Base-by-base conservation (phyloP, 1,140 invertebrate genomes). In the Sitophilus oryzae region DNA sequence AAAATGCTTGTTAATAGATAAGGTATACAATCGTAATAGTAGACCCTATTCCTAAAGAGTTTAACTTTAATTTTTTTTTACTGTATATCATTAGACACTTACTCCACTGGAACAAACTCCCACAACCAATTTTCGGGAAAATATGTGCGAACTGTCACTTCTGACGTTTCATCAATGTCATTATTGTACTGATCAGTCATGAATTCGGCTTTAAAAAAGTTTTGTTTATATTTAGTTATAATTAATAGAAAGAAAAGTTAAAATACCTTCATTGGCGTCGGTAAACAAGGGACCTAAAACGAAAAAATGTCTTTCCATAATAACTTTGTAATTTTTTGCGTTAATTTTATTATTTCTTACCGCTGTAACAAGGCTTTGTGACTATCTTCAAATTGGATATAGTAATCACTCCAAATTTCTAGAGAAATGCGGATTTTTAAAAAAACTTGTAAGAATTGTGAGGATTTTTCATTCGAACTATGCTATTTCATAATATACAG, bases 121-220 rank as follows among this genome's bases (percentile, higher is more conserved):
- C 82, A 86, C 1, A 85, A 69, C 82, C 83, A 86, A 0, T 82
- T 84, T 70, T 85, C 82, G 2, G 83, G 83, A 63, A 85, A 86
- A 61, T 77, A 78, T 0, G 76, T 75, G 57, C 83, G 73, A 1
- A 81, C 64, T 2, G 64, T 66, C 0, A 66, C 47, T 2, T 64
- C 66, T 2, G 51, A 36, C 10, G 62, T 63, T 43, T 73, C 68
- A 0, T 70, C 66, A 11, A 66, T 37, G 43, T 74, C 65, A 43
- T 73, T 68, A 3, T 71, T 59, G 50, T 65, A 63, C 19, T 61
- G 48, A 20, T 62, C 56, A 15, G 52, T 62, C 15, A 58, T 20
- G 36, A 54, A 60, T 34, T 60, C 50, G 22, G 55, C 60, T 58
- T 34, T 40, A 61, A 53, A 49, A n/a, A n/a, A n/a, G n/a, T n/a